These are phyloP conservation scores for Poeciliopsis retropinna DNA, from an alignment of 2,113 vertebrate species.

Conservation along the genomic window DNA sequence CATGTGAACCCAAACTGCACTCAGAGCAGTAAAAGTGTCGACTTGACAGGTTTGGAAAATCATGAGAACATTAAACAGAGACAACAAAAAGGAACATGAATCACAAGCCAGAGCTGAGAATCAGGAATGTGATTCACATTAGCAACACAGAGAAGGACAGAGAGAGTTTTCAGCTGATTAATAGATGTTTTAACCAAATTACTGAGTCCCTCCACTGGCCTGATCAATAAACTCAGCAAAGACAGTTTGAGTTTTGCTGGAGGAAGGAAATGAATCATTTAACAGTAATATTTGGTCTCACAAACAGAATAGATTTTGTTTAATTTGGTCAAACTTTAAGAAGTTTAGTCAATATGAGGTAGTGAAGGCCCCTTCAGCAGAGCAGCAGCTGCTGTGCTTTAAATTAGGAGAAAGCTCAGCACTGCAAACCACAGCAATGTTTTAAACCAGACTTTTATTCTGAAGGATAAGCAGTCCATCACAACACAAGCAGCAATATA, in stretches of 20 bases:
- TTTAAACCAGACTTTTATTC: background rate
- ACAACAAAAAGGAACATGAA: conserved; percentile 31
- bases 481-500: too few relatives aligned
- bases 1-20: conserved; percentile 24
- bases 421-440: background rate
- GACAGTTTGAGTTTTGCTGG: background rate
- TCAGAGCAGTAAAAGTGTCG: background rate
- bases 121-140: background rate
- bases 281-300: background rate
- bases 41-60: background rate
- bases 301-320: background rate
- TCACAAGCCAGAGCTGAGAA: conserved; percentile 29
- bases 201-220: background rate
- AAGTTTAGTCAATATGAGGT: background rate
- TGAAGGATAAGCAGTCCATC: background rate
- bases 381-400: background rate
- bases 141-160: background rate
- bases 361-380: background rate
- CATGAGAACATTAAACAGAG: background rate
- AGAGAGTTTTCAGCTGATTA: conserved; percentile 2
- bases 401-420: background rate
- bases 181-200: background rate
- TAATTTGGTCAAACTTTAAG: background rate
- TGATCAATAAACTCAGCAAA: background rate
- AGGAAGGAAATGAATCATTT: background rate